Base-by-base conservation (phyloP, 2,888 invertebrate genomes). In the Luffia ferchaultella region DNA sequence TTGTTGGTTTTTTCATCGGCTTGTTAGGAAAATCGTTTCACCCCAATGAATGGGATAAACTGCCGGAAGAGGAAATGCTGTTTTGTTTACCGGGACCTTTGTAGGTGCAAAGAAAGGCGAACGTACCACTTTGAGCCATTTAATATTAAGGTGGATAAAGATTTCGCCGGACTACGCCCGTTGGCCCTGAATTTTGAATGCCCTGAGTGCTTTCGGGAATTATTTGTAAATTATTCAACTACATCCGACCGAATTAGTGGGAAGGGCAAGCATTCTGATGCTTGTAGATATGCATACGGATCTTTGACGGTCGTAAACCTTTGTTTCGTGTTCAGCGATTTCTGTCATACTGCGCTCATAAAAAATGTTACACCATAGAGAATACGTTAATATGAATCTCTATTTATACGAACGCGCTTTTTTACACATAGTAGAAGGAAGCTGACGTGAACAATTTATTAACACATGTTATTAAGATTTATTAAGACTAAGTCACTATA, bases 161-260 rank as follows among this genome's bases (percentile, higher is more conserved):
- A 18, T 12, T 17, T 16, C 40, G 42, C 45, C 50, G 18, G 40
- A n/a, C 44, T 40, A 30, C 40, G 44, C 18, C 41, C 40, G 2
- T 12, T 12, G n/a, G 42, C 49, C 42, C 54, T 66, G 60, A 64
- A 65, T 65, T 64, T 62, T 62, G 54, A 47, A 64, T 62, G 58
- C 52, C 54, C 52, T 50, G 54, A 55, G 61, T 55, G 50, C 59
- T 54, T 55, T 54, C 15, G 54, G 53, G 49, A 61, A 60, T 62
- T 61, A 61, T 60, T 61, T 53, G 57, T 57, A 57, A 60, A 59
- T 61, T 62, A 58, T 56, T n/a, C 16, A 42, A 42, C n/a, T n/a
- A 42, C 16, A 16, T 42, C 43, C n/a, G 43, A n/a, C 7, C 43
- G 43, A 7, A n/a, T 42, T 42, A 16, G 17, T 5, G 43, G 17